Percentiles rank a stretch among this genome's conserved stretches.
phyloP scores from a whole-genome alignment of 2,113 vertebrate genomes.

The Vidua chalybeata region DNA sequence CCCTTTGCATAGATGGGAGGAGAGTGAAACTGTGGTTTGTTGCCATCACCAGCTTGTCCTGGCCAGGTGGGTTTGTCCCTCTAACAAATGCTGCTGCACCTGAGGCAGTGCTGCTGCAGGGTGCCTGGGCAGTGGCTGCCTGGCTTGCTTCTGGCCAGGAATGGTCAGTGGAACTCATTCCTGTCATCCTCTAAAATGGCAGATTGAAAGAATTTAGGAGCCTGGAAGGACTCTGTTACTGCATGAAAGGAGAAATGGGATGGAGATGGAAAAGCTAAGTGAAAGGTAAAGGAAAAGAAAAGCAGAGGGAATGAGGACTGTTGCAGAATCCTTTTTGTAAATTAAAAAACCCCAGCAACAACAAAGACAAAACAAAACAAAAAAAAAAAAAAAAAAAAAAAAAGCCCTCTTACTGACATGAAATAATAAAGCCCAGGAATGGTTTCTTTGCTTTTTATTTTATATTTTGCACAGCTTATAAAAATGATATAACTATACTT shows the following conservation, averaged over 20 bases:
- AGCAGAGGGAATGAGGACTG: not conserved
- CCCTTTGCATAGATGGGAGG: not conserved
- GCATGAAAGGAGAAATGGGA: not conserved
- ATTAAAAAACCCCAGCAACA: not conserved
- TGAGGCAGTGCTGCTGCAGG: not conserved
- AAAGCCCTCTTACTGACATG: accelerated
- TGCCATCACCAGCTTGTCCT: accelerated
- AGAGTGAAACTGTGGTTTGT: not conserved
- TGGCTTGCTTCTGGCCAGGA: not conserved
- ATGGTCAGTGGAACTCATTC: not conserved
- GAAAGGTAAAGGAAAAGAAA: not conserved
- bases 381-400: not conserved
- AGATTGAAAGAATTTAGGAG: not conserved
- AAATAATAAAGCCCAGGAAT: not conserved
- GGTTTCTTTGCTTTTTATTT: not conserved
- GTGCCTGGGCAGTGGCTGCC: not conserved
- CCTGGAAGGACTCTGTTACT: not conserved
- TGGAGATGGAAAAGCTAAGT: not conserved
- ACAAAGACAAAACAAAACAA: not conserved
- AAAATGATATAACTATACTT: conserved; percentile 15
- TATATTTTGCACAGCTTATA: not conserved
- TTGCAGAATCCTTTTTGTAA: not conserved
- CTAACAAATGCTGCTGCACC: not conserved
- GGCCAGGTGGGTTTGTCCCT: not conserved
- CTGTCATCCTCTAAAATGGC: not conserved